phyloP scores from a whole-genome alignment of 2,797 vertebrate species.

The Oryzias dopingdopingensis region DNA sequence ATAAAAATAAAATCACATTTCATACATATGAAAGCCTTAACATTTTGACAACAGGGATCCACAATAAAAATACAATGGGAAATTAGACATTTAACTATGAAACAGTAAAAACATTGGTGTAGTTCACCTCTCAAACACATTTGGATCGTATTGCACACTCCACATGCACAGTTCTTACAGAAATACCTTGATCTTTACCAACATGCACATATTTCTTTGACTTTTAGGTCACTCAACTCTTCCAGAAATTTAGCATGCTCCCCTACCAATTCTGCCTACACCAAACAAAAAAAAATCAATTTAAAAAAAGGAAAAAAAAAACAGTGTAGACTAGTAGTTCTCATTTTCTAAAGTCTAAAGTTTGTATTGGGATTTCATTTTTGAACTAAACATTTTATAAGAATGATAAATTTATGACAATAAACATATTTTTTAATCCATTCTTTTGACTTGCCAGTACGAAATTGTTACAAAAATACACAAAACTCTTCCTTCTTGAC shows the following conservation, averaged over 20 bases:
- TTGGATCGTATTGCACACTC: no score
- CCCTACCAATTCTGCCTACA: slow-evolving; percentile 26
- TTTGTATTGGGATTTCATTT: slow-evolving; percentile 2
- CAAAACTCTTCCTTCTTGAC: slow-evolving; percentile 7
- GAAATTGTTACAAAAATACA: slow-evolving; percentile 23
- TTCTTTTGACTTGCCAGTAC: no score
- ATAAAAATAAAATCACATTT: no score
- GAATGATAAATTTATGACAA: slow-evolving; percentile 14
- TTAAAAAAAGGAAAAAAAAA: not conserved
- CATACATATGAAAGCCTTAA: no score
- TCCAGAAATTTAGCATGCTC: slow-evolving; percentile 21
- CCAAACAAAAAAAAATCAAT: not conserved
- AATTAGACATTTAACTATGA: no score
- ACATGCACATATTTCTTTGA: slow-evolving; percentile 31
- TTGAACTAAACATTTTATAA: slow-evolving; percentile 18
- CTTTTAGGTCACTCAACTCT: slow-evolving; percentile 7
- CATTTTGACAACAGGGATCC: no score
- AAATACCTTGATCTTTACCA: not conserved
- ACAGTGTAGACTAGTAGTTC: not conserved
- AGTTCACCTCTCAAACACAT: not conserved
- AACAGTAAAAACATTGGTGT: no score
- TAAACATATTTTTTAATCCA: slow-evolving; percentile 25
- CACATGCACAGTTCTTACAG: not conserved
- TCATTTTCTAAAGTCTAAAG: slow-evolving; percentile 6
- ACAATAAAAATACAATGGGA: no score